Conservation (phyloP, 2,113 vertebrate genomes). For the Tachuris rubrigastra region DNA sequence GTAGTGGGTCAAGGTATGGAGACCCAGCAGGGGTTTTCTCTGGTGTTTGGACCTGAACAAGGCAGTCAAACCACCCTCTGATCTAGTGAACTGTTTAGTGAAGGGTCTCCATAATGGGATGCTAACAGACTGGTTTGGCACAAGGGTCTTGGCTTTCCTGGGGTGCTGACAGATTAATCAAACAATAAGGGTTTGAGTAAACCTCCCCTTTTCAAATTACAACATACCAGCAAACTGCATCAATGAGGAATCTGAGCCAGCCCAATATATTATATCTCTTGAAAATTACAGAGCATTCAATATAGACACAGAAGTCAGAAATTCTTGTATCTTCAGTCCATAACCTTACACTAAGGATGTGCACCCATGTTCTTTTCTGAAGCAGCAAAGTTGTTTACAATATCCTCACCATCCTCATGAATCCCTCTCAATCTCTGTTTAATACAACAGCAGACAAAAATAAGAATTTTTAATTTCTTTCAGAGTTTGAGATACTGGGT, state of each 20-base stretch:
- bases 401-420: background rate
- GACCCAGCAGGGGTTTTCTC: background rate
- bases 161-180: background rate
- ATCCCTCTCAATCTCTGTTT: background rate
- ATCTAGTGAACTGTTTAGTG: background rate
- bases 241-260: background rate
- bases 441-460: background rate
- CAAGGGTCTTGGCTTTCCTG: background rate
- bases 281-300: background rate
- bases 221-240: background rate
- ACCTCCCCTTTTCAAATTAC: background rate
- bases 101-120: background rate
- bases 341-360: background rate
- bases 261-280: fast-evolving
- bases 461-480: background rate
- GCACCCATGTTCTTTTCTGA: background rate
- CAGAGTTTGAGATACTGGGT: background rate
- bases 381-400: background rate
- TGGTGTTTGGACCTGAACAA: background rate
- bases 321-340: background rate
- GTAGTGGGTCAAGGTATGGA: background rate
- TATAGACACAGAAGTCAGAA: background rate
- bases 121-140: background rate
- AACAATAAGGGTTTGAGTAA: background rate
- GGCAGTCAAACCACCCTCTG: background rate